These are phyloP conservation scores for Darevskia mixta DNA, from an alignment of 2,797 vertebrate species.

Conservation along the genomic window DNA sequence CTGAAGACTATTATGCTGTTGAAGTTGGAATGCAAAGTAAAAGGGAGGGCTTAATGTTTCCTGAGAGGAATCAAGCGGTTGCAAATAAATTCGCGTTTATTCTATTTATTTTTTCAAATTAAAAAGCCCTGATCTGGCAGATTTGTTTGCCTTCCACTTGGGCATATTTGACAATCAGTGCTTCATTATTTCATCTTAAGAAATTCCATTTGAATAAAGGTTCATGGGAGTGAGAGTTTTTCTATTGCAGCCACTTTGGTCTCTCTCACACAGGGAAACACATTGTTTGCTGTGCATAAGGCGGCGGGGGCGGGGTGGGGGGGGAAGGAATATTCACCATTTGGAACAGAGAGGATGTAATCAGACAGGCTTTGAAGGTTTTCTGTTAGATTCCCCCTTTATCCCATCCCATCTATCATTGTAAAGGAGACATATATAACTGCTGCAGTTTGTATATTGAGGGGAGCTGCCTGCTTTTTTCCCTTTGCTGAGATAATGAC, in stretches of 20 bases:
- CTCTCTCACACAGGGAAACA: not conserved
- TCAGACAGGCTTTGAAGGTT: slow-evolving; percentile 72
- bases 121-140: slow-evolving; percentile 66
- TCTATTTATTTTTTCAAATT: slow-evolving; percentile 73
- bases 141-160: slow-evolving; percentile 71
- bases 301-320: too few relatives aligned
- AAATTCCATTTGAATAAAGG: slow-evolving; percentile 56
- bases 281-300: slow-evolving; percentile 43
- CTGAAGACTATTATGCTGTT: slow-evolving; percentile 16
- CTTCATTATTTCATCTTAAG: slow-evolving; percentile 68
- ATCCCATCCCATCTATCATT: slow-evolving; percentile 75
- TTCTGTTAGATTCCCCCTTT: slow-evolving; percentile 68
- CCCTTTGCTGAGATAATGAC: slow-evolving; percentile 76
- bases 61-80: slow-evolving; percentile 52
- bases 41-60: slow-evolving; percentile 50
- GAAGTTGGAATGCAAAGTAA: slow-evolving; percentile 53
- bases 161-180: slow-evolving; percentile 60
- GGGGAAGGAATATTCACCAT: slow-evolving; percentile 19
- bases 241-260: slow-evolving; percentile 33
- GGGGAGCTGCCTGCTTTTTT: slow-evolving; percentile 71
- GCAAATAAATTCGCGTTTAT: slow-evolving; percentile 70
- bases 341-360: slow-evolving; percentile 58
- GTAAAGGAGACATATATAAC: slow-evolving; percentile 79
- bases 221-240: slow-evolving; percentile 18
- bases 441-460: slow-evolving; percentile 72